Evolutionary conservation across 2,888 invertebrate species (phyloP), one percentile per base, ranked within the genome.

Genomic region (Disparrhopalites patrizii): DNA sequence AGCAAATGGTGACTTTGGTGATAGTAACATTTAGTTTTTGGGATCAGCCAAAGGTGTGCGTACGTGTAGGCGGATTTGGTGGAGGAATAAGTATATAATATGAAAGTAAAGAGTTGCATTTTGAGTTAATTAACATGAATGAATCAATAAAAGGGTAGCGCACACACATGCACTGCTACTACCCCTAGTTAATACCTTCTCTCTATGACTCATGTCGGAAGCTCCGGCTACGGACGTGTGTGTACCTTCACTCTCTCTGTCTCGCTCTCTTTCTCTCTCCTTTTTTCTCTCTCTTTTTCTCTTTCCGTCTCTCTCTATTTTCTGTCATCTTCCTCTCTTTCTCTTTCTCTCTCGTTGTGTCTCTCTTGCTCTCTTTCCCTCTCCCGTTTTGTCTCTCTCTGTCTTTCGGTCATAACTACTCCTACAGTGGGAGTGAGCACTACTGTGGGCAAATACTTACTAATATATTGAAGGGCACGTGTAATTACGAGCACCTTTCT

Each of bases 121-220:
- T 62, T 43, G 56, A 64, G 64, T 56, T 64, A 64, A 64, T 64
- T 64, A 64, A 64, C 64, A 50, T 64, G 64, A 56, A 63, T 55
- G 63, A 64, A 64, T 64, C 64, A 64, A 64, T 64, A 64, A 64
- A 56, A 56, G 64, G 64, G 64, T 64, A 64, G 56, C 47, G 64
- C 64, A 64, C 63, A 63, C 52, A 60, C 40, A 28, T 20, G 43
- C 43, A 60, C 61, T 30, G 13, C 18, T 7, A 56, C 56, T 23
- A 33, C 36, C 8, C 36, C 13, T 8, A 8, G 13, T 36, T 13
- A 10, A 8, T 36, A 8, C 13, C 36, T 36, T 40, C 4, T 8
- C 38, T 25, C 38, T 27, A 61, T 61, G 61, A 61, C 25, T 61
- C 61, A 61, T 61, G 54, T 30, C 31, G n/a, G 55, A 28, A 25